Conservation (phyloP, 2,888 invertebrate species). For the Dastarcus helophoroides region DNA sequence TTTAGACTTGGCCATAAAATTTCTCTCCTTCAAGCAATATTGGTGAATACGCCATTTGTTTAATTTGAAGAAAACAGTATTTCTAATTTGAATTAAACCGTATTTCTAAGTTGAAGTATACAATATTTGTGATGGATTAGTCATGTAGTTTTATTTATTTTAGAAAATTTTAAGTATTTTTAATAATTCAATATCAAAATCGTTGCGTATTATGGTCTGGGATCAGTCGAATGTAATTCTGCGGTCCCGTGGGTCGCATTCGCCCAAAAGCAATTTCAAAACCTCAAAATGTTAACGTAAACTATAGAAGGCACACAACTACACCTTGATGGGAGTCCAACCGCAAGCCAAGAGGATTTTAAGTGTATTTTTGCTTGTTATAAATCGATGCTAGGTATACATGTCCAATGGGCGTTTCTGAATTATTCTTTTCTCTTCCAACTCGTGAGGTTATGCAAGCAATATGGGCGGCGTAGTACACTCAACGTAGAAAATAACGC, state of each 20-base stretch:
- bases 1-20: too few species aligned
- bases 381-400: constrained; percentile 38
- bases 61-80: too few species aligned
- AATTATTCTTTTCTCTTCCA: constrained; percentile 41
- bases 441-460: constrained; percentile 41
- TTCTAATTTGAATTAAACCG: too few species aligned
- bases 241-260: constrained; percentile 27
- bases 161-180: too few species aligned
- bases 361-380: constrained; percentile 36
- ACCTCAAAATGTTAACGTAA: constrained; percentile 31
- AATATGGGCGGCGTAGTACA: constrained; percentile 40
- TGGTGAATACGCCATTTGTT: too few species aligned
- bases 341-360: constrained; percentile 25
- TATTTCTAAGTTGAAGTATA: too few species aligned
- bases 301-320: constrained; percentile 17
- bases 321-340: constrained; percentile 19
- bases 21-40: too few species aligned
- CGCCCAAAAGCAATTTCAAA: constrained; percentile 35
- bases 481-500: constrained; percentile 23
- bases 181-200: too few species aligned
- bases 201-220: too few species aligned
- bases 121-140: too few species aligned
- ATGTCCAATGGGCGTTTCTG: constrained; percentile 40
- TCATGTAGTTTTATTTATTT: too few species aligned
- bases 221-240: constrained; percentile 8